Conservation (phyloP, 2,888 invertebrate genomes). For the Blastobasis lacticolella region DNA sequence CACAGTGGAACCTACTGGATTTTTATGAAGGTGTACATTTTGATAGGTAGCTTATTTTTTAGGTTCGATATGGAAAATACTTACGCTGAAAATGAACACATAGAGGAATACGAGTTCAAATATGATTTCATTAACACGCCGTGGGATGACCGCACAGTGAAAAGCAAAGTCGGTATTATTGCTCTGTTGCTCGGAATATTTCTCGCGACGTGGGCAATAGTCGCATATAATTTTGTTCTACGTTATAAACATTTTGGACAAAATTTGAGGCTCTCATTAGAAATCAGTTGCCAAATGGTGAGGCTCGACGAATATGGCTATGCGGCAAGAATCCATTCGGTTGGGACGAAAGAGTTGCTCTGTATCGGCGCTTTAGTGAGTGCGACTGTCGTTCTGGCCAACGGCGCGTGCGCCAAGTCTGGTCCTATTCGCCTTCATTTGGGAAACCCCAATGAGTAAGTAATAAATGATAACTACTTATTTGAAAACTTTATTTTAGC, state of each 20-base stretch:
- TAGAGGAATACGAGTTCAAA: slow-evolving; percentile 27
- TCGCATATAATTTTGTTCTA: slow-evolving; percentile 39
- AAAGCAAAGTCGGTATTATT: slow-evolving; percentile 45
- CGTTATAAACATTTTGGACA: slow-evolving; percentile 28
- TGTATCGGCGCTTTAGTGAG: slow-evolving; percentile 56
- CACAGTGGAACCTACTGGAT: too few relatives aligned
- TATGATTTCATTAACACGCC: slow-evolving; percentile 50
- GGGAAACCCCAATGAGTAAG: slow-evolving; percentile 24
- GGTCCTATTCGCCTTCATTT: slow-evolving; percentile 44
- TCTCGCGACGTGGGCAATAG: slow-evolving; percentile 32
- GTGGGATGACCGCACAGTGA: slow-evolving; percentile 53
- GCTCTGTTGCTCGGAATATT: slow-evolving; percentile 40
- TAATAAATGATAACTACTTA: neutral
- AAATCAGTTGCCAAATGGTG: slow-evolving; percentile 38
- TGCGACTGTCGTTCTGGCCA: slow-evolving; percentile 38
- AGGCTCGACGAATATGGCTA: slow-evolving; percentile 41
- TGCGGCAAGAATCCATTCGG: slow-evolving; percentile 49
- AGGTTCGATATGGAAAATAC: neutral
- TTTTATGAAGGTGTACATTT: neutral
- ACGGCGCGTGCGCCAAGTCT: slow-evolving; percentile 43
- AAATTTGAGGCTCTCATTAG: neutral
- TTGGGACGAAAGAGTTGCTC: slow-evolving; percentile 38
- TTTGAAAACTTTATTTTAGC: too few relatives aligned
- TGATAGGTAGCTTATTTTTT: neutral
- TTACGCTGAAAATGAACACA: neutral